phyloP scores from a whole-genome alignment of 2,888 invertebrate genomes.

The Patella ulyssiponensis region DNA sequence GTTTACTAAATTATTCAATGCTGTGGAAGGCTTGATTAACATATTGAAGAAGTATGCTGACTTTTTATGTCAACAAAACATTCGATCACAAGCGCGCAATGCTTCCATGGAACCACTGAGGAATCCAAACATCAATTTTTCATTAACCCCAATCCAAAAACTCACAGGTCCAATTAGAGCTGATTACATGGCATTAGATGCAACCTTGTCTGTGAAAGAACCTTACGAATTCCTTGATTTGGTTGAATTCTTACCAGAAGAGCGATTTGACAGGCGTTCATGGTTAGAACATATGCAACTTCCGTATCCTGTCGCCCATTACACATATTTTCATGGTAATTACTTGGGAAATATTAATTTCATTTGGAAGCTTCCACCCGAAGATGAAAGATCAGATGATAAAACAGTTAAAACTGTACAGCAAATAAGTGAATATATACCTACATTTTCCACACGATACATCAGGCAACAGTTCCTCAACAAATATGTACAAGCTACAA shows the following conservation, averaged over 20 bases:
- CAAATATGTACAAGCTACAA: too few species aligned
- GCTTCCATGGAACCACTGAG: too few species aligned
- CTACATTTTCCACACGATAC: too few species aligned
- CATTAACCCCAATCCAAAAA: conserved; percentile 5
- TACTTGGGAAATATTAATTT: conserved; percentile 17
- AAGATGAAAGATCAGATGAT: conserved; percentile 12
- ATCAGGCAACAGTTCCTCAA: too few species aligned
- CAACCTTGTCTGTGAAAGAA: too few species aligned
- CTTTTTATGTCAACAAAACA: conserved; percentile 1
- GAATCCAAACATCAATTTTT: conserved; percentile 19
- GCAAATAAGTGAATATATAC: too few species aligned
- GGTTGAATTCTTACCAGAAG: conserved; percentile 6
- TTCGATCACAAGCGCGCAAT: neutral
- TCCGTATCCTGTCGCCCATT: conserved; percentile 5
- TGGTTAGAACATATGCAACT: conserved; percentile 6
- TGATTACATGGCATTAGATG: neutral
- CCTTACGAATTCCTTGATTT: neutral
- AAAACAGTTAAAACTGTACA: conserved; percentile 14
- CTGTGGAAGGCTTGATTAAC: neutral
- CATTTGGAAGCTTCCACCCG: conserved; percentile 13
- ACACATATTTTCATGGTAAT: conserved; percentile 18
- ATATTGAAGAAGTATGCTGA: conserved; percentile 10
- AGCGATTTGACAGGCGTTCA: conserved; percentile 5
- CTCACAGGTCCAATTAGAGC: neutral
- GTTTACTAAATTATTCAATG: neutral